Evolutionary conservation across 2,888 invertebrate genomes (phyloP).

Genomic region (Dinocampus coccinellae): DNA sequence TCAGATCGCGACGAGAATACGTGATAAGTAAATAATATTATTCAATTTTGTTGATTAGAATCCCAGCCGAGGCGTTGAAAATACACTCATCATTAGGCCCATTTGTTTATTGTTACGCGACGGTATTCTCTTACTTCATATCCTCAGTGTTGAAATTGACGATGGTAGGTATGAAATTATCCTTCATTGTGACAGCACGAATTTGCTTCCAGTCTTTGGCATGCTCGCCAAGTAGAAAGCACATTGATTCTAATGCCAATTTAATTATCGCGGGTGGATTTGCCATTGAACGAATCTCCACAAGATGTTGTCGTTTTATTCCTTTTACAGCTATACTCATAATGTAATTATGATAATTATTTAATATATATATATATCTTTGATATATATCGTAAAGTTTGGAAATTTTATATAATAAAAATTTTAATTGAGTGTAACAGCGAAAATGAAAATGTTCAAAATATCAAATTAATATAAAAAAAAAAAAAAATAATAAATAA

Average conservation of each 20-base stretch:
- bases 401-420: not conserved
- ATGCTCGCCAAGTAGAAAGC: constrained; percentile 91
- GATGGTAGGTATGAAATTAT: constrained; percentile 94
- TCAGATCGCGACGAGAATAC: not conserved
- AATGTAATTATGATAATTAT: constrained; percentile 4
- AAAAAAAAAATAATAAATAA: not conserved
- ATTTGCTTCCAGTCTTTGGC: constrained; percentile 95
- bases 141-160: constrained; percentile 95
- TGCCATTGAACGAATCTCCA: constrained; percentile 94
- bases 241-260: constrained; percentile 94
- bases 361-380: not conserved
- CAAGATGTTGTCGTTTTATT: constrained; percentile 96
- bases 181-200: constrained; percentile 91
- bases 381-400: not conserved
- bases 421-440: not conserved
- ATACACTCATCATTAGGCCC: constrained; percentile 46
- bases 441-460: not conserved
- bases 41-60: constrained; percentile 18
- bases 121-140: constrained; percentile 82
- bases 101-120: constrained; percentile 25
- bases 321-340: constrained; percentile 85
- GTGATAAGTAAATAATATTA: not conserved
- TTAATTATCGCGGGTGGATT: constrained; percentile 94
- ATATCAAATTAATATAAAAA: not conserved
- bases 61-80: constrained; percentile 51